These are phyloP conservation scores for Alauda arvensis DNA, from an alignment of 2,797 vertebrate genomes.

Conservation along the genomic window DNA sequence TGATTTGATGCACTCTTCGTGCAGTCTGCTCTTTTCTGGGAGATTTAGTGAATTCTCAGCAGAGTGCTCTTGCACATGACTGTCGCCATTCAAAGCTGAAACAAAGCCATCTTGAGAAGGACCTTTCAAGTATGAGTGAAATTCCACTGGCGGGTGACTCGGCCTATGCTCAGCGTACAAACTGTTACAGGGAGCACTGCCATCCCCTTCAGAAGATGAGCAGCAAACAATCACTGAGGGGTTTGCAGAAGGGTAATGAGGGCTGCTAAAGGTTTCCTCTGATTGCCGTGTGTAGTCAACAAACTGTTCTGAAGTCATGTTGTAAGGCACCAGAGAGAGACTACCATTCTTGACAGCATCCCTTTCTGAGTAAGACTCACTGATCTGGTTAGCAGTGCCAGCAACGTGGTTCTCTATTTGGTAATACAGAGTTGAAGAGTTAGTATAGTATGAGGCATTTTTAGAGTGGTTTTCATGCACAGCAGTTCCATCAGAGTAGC, in stretches of 20 bases:
- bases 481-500: conserved; percentile 82
- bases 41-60: conserved; percentile 80
- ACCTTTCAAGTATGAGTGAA: conserved; percentile 93
- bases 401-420: conserved; percentile 85
- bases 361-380: conserved; percentile 83
- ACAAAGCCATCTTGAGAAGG: conserved; percentile 83
- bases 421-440: conserved; percentile 88
- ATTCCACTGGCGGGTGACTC: conserved; percentile 80
- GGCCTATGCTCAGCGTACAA: conserved; percentile 80
- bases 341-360: conserved; percentile 76
- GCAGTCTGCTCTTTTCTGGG: conserved; percentile 86
- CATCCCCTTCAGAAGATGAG: conserved; percentile 81
- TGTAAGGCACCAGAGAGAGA: conserved; percentile 83
- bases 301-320: conserved; percentile 84
- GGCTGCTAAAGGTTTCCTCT: conserved; percentile 72
- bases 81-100: conserved; percentile 74
- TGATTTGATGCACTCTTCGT: conserved; percentile 84
- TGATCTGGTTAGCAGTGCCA: conserved; percentile 73
- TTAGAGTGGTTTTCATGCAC: conserved; percentile 85
- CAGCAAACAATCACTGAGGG: conserved; percentile 82
- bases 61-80: conserved; percentile 77
- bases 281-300: conserved; percentile 77
- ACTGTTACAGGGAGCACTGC: conserved; percentile 73
- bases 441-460: conserved; percentile 84
- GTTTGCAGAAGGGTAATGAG: conserved; percentile 79